phyloP scores from a whole-genome alignment of 2,888 invertebrate species.

The Pollenia amentaria region DNA sequence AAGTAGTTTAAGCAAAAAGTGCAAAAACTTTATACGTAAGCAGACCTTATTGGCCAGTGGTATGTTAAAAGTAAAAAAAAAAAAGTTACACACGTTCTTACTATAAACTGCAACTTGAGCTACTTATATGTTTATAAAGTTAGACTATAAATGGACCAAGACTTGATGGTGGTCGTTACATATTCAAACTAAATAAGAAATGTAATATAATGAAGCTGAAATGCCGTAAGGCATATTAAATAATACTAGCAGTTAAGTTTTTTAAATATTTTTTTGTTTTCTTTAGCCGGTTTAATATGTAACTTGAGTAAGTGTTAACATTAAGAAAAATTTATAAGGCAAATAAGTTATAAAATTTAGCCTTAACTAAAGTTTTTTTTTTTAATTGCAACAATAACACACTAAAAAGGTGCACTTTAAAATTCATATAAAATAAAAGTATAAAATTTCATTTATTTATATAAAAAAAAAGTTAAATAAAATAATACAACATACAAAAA shows the following conservation, averaged over 20 bases:
- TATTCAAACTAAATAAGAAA: conserved; percentile 3
- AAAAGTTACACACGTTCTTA: conserved; percentile 65
- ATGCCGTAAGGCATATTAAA: conserved; percentile 59
- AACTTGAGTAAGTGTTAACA: conserved; percentile 61
- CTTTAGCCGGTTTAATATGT: conserved; percentile 37
- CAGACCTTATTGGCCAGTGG: conserved; percentile 18
- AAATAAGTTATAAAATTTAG: not conserved
- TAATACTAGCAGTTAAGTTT: conserved; percentile 24
- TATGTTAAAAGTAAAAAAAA: conserved; percentile 19
- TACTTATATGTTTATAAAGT: conserved; percentile 29
- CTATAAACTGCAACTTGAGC: conserved; percentile 68
- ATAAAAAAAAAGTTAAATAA: no score
- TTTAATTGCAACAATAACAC: not conserved
- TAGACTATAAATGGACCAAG: conserved; percentile 70
- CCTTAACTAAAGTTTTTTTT: conserved; percentile 6
- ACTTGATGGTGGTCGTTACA: conserved; percentile 47
- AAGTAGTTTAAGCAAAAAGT: not conserved
- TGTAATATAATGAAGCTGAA: conserved; percentile 41
- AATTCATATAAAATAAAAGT: conserved; percentile 31
- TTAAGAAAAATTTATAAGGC: conserved; percentile 8
- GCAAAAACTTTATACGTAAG: not conserved
- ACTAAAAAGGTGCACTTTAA: conserved; percentile 14
- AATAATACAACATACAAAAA: not conserved
- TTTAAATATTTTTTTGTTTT: conserved; percentile 11
- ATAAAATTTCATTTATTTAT: conserved; percentile 40